These are phyloP conservation scores for Rhimphoctona megacephalus DNA, from an alignment of 2,888 invertebrate genomes.

Conservation along the genomic window DNA sequence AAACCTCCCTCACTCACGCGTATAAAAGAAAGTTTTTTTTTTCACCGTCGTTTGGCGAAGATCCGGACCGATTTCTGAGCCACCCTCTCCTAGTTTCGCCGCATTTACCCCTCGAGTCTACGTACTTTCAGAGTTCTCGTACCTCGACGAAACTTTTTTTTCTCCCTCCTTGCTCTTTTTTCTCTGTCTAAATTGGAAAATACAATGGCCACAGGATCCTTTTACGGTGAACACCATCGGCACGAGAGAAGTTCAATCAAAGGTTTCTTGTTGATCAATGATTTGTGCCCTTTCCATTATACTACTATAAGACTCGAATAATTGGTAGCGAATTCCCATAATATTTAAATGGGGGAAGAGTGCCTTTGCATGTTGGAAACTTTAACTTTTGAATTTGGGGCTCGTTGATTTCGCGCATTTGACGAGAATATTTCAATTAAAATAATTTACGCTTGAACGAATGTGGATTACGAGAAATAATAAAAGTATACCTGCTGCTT, in stretches of 20 bases:
- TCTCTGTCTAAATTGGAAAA: slow-evolving; percentile 68
- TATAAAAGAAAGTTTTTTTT: slow-evolving; percentile 67
- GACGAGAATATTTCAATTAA: slow-evolving; percentile 27
- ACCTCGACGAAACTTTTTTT: slow-evolving; percentile 58
- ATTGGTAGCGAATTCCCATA: slow-evolving; percentile 50
- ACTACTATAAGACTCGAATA: slow-evolving; percentile 45
- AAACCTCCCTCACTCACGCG: slow-evolving; percentile 36
- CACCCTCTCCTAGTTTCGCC: slow-evolving; percentile 44
- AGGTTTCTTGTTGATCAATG: slow-evolving; percentile 62
- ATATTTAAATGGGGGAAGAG: slow-evolving; percentile 24
- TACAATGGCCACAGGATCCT: slow-evolving; percentile 66
- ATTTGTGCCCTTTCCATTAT: slow-evolving; percentile 52
- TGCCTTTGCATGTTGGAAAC: slow-evolving; percentile 47
- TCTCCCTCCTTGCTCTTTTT: slow-evolving; percentile 20
- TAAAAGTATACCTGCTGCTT: slow-evolving; percentile 24
- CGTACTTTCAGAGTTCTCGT: slow-evolving; percentile 64
- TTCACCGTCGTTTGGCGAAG: slow-evolving; percentile 53
- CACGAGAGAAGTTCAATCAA: slow-evolving; percentile 46
- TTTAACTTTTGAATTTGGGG: slow-evolving; percentile 21
- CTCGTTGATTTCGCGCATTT: slow-evolving; percentile 28
- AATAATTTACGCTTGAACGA: slow-evolving; percentile 17
- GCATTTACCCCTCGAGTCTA: slow-evolving; percentile 52
- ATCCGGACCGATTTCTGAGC: slow-evolving; percentile 57
- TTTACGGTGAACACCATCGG: slow-evolving; percentile 47
- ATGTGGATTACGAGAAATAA: slow-evolving; percentile 35